Conservation (phyloP, 2,888 invertebrate genomes). For the Hermodice carunculata region DNA sequence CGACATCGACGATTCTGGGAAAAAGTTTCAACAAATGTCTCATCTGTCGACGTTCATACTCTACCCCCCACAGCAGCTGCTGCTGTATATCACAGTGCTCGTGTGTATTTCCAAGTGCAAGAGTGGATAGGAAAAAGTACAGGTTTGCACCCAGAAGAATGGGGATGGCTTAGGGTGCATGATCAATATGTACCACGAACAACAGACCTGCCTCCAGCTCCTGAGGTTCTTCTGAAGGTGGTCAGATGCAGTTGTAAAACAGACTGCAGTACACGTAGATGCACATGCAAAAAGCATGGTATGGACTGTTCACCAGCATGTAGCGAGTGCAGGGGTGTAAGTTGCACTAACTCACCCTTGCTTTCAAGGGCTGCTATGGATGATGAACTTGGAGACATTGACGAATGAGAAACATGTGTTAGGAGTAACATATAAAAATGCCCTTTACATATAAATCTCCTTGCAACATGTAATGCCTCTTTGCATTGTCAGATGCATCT, state of each 20-base stretch:
- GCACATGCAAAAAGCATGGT: slow-evolving; percentile 22
- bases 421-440: no score
- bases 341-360: no score
- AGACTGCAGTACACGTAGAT: slow-evolving; percentile 32
- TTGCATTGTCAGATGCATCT: no score
- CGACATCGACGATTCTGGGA: slow-evolving; percentile 22
- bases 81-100: slow-evolving; percentile 35
- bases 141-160: slow-evolving; percentile 26
- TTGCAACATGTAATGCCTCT: no score
- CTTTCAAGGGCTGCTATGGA: no score
- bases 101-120: slow-evolving; percentile 43
- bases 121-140: slow-evolving; percentile 36
- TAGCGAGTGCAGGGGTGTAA: slow-evolving; percentile 23
- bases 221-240: slow-evolving; percentile 32
- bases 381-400: no score
- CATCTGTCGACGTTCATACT: slow-evolving; percentile 33
- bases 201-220: slow-evolving; percentile 34
- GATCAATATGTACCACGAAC: slow-evolving; percentile 20
- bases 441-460: no score
- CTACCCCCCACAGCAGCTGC: slow-evolving; percentile 46
- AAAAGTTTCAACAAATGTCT: slow-evolving; percentile 25
- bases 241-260: slow-evolving; percentile 39
- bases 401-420: no score
- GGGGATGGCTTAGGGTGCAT: slow-evolving; percentile 34
- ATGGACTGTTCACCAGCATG: slow-evolving; percentile 23